Base-by-base conservation (phyloP, 2,113 vertebrate genomes). In the Sterna hirundo region DNA sequence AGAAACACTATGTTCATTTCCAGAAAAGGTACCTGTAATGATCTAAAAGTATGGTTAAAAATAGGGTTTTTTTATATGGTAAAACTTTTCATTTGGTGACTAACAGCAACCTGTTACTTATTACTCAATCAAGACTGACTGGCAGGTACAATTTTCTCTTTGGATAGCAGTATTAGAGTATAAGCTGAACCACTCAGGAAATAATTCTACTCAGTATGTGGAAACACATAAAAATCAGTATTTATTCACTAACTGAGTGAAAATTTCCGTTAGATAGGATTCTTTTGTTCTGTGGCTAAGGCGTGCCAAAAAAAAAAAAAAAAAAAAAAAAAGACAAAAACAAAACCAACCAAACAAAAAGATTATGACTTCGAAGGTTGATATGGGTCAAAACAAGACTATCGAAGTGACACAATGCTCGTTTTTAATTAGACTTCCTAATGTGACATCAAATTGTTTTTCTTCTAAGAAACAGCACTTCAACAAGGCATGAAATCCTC, bases 81-180 rank as follows among this genome's bases (percentile, higher is more conserved):
- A 95, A 84, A 90, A 88, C 46, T 91, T 85, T 83, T 66, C 81
- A 75, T 89, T 96, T 64, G 81, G 54, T 93, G 76, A 46, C 79
- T 93, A 90, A 83, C 40, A 92, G 62, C 22, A 92, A 95, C 66
- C 46, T 82, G 77, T 34, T 55, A 87, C 68, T 94, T 85, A 75
- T 93, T 94, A 90, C 49, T 96, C 87, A 89, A 72, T 82, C 81
- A 85, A 86, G 44, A 83, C 66, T 88, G 78, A 96, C 52, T 88
- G 81, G 55, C 81, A 95, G 62, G 34, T 92, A 71, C 40, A 93
- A 91, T 93, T 90, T 90, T 95, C 68, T 88, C 71, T 76, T 62
- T 2, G 1, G 76, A 86, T 69, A 77, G 72, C 8, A 51, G 18
- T 77, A 57, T 76, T 62, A 70, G 38, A 65, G 62, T 62, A 54